Percentiles rank a stretch among this genome's conserved stretches.
Evolutionary conservation across 2,797 vertebrate genomes (phyloP).

Genomic region (Neosilurus mollespiculum): DNA sequence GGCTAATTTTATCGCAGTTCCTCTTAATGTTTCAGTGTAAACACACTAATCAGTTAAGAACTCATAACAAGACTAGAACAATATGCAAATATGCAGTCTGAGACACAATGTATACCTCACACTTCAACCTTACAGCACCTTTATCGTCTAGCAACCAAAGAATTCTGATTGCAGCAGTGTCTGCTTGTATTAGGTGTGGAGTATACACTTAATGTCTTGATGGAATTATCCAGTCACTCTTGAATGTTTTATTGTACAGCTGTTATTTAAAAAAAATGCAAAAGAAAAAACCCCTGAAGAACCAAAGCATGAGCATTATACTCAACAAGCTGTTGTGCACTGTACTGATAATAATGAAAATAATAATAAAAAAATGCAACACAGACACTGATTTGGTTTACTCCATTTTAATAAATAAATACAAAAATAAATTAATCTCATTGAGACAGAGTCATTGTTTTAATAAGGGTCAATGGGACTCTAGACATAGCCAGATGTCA

Average conservation of each 20-base stretch:
- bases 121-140: neutral
- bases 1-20: neutral
- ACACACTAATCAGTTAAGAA: neutral
- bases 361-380: constrained; percentile 46
- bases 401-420: constrained; percentile 81
- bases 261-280: constrained; percentile 13
- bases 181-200: constrained; percentile 31
- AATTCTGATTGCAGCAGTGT: constrained; percentile 10
- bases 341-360: constrained; percentile 7
- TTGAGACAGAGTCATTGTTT: constrained; percentile 65
- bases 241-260: constrained; percentile 26
- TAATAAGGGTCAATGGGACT: constrained; percentile 65
- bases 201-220: constrained; percentile 33
- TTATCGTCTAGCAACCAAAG: constrained; percentile 27
- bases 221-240: constrained; percentile 50
- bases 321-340: neutral
- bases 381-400: constrained; percentile 56
- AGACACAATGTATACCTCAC: neutral
- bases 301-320: neutral
- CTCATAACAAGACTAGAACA: neutral
- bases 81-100: neutral
- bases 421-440: constrained; percentile 77
- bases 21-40: neutral
- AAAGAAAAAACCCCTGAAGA: constrained; percentile 1
- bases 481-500: constrained; percentile 61